These are phyloP conservation scores for Coptodon rendalli DNA, from an alignment of 2,113 vertebrate species.

Conservation along the genomic window DNA sequence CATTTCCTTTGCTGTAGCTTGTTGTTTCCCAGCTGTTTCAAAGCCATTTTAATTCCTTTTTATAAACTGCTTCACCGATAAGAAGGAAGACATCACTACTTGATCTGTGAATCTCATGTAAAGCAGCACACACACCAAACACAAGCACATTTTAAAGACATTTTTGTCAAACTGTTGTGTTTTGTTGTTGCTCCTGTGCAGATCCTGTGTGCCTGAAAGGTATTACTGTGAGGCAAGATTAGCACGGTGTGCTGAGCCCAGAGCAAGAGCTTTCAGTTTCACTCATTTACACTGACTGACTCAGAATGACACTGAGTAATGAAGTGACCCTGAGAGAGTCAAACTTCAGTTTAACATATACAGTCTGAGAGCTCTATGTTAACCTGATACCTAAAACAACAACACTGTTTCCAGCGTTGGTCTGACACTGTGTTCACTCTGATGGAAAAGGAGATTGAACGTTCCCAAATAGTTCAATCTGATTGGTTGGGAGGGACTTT, in stretches of 20 bases:
- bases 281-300: background rate
- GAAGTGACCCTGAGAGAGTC: background rate
- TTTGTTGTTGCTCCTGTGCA: background rate
- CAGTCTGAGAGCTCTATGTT: background rate
- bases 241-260: background rate
- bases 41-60: background rate
- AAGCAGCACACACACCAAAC: background rate
- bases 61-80: background rate
- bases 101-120: background rate
- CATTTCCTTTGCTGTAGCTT: background rate
- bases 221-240: background rate
- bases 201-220: background rate
- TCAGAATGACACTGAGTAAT: background rate
- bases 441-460: background rate
- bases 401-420: background rate
- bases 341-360: background rate
- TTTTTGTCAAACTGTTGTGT: background rate
- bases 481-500: background rate
- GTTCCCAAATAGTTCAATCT: background rate
- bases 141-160: background rate
- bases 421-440: background rate
- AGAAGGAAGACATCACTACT: background rate
- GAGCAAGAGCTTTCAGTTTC: background rate
- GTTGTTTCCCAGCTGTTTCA: background rate
- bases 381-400: background rate